Percentiles rank a stretch among this genome's conserved stretches.
Conservation (phyloP, 2,797 vertebrate genomes). For the Lepus oiostolus region DNA sequence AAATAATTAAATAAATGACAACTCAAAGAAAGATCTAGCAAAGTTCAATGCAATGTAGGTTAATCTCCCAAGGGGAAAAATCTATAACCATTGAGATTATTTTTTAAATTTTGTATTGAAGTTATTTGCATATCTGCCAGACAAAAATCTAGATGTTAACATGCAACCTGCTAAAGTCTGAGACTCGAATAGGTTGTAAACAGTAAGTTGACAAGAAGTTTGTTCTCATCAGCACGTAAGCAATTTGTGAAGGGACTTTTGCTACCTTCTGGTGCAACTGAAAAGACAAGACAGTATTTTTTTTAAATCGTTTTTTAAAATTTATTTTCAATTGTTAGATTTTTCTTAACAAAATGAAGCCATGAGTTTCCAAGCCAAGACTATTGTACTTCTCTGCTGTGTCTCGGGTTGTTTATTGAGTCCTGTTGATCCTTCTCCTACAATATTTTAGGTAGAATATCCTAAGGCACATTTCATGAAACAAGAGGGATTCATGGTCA, state of each 20-base stretch:
- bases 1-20: neutral
- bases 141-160: neutral
- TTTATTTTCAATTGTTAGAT: neutral
- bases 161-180: neutral
- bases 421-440: neutral
- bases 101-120: neutral
- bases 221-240: neutral
- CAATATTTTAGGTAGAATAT: neutral
- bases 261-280: neutral
- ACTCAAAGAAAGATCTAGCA: neutral
- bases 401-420: neutral
- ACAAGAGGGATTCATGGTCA: neutral
- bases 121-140: neutral
- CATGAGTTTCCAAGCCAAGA: neutral
- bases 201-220: neutral
- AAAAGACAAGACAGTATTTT: neutral
- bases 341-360: constrained; percentile 31
- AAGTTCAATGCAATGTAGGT: neutral
- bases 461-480: neutral
- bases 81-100: neutral
- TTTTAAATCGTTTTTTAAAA: neutral
- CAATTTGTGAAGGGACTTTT: neutral
- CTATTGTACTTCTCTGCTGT: neutral
- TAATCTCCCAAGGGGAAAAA: neutral
- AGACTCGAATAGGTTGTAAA: constrained; percentile 22